phyloP scores from a whole-genome alignment of 2,797 vertebrate species.

The Periophthalmus magnuspinnatus region DNA sequence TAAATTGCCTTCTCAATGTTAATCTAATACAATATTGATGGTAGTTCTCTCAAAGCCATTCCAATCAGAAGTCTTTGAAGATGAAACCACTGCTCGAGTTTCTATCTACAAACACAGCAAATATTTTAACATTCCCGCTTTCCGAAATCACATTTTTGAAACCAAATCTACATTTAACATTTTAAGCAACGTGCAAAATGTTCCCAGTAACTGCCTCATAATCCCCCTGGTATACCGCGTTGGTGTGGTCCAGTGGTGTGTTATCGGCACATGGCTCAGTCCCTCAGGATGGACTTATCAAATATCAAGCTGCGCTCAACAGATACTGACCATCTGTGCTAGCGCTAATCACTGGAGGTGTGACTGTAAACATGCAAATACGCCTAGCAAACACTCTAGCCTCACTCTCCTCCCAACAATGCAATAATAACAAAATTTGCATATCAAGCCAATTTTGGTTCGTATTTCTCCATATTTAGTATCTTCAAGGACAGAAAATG shows the following conservation, averaged over 20 bases:
- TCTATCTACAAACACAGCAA: background rate
- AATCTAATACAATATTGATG: too few species aligned
- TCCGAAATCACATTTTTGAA: background rate
- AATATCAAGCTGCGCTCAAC: slow-evolving; percentile 15
- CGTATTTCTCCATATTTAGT: background rate
- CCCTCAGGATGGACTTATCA: slow-evolving; percentile 8
- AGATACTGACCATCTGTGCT: slow-evolving; percentile 15
- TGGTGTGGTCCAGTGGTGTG: slow-evolving; percentile 1
- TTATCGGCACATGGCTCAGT: background rate
- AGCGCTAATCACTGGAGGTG: slow-evolving; percentile 7
- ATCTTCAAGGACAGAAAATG: background rate
- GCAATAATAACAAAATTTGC: background rate
- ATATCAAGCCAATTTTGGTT: background rate
- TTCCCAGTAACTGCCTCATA: too few species aligned
- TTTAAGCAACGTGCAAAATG: background rate
- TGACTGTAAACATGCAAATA: slow-evolving; percentile 12
- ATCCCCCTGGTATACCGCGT: background rate
- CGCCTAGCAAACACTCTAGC: background rate
- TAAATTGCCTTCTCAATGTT: too few species aligned
- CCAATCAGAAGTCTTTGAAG: background rate
- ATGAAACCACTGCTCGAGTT: background rate
- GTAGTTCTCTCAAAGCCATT: background rate
- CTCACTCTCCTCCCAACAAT: background rate
- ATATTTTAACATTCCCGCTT: background rate
- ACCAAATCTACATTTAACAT: background rate